phyloP scores from a whole-genome alignment of 2,113 vertebrate genomes.

The Maccullochella peelii region DNA sequence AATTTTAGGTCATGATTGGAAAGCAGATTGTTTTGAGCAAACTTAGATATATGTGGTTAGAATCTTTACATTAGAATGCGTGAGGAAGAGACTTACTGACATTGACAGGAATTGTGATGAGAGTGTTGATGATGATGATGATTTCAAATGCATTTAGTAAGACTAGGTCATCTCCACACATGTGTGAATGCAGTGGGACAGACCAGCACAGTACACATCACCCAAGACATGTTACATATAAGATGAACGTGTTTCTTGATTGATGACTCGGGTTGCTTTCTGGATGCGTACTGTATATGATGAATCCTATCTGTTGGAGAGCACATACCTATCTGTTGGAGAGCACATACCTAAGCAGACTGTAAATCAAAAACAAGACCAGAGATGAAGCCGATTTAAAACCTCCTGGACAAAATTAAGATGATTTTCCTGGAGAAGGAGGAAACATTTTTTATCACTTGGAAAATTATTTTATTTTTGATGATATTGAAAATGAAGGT shows the following conservation, averaged over 20 bases:
- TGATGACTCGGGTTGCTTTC: not conserved
- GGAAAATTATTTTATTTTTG: not conserved
- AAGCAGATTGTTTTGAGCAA: not conserved
- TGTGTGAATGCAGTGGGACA: not conserved
- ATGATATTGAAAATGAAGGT: not conserved
- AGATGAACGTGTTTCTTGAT: not conserved
- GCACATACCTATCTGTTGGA: not conserved
- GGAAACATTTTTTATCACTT: not conserved
- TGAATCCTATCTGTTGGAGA: not conserved
- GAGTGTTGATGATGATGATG: no score
- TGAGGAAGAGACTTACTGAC: no score
- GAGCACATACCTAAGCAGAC: not conserved
- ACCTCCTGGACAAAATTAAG: not conserved
- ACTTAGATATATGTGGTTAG: not conserved
- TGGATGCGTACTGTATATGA: not conserved
- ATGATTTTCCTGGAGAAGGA: conserved; percentile 18
- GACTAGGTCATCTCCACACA: not conserved
- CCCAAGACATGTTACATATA: not conserved
- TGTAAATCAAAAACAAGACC: not conserved
- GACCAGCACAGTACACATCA: not conserved
- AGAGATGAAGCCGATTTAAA: conserved; percentile 7
- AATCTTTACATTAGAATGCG: not conserved
- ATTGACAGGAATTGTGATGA: no score
- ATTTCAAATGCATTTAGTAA: no score
- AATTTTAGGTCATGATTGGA: not conserved